Evolutionary conservation across 2,888 invertebrate genomes (phyloP).

Genomic region (Drosophila flavopinicola): DNA sequence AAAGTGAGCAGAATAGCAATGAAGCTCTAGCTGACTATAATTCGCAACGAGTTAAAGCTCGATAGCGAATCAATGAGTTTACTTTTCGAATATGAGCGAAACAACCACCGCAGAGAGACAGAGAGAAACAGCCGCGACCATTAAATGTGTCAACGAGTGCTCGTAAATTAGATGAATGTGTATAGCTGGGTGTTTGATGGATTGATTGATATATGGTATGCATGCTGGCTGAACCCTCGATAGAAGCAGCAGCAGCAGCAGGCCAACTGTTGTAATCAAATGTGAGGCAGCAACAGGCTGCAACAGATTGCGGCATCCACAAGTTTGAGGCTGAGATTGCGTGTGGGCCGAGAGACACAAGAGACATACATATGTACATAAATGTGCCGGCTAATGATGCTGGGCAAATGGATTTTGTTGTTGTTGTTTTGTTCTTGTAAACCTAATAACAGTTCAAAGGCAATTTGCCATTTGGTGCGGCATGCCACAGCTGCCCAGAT

Average conservation of each 20-base stretch:
- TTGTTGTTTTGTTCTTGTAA: slow-evolving; percentile 32
- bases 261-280: slow-evolving; percentile 36
- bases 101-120: not conserved
- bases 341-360: slow-evolving; percentile 40
- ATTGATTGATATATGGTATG: slow-evolving; percentile 60
- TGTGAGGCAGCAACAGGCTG: slow-evolving; percentile 40
- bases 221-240: slow-evolving; percentile 23
- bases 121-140: slow-evolving; percentile 6
- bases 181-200: slow-evolving; percentile 41
- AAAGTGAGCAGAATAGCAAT: no score
- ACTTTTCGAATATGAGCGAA: slow-evolving; percentile 18
- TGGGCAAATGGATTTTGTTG: slow-evolving; percentile 28
- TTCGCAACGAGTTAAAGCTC: not conserved
- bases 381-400: slow-evolving; percentile 40
- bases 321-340: slow-evolving; percentile 17
- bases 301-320: slow-evolving; percentile 36
- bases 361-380: slow-evolving; percentile 35
- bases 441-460: slow-evolving; percentile 65
- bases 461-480: slow-evolving; percentile 44
- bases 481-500: slow-evolving; percentile 12
- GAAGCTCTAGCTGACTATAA: not conserved
- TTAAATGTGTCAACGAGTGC: slow-evolving; percentile 54
- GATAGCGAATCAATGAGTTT: not conserved
- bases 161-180: slow-evolving; percentile 55
- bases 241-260: slow-evolving; percentile 4